phyloP scores from a whole-genome alignment of 2,113 vertebrate genomes.

The Dolichotis patagonum region DNA sequence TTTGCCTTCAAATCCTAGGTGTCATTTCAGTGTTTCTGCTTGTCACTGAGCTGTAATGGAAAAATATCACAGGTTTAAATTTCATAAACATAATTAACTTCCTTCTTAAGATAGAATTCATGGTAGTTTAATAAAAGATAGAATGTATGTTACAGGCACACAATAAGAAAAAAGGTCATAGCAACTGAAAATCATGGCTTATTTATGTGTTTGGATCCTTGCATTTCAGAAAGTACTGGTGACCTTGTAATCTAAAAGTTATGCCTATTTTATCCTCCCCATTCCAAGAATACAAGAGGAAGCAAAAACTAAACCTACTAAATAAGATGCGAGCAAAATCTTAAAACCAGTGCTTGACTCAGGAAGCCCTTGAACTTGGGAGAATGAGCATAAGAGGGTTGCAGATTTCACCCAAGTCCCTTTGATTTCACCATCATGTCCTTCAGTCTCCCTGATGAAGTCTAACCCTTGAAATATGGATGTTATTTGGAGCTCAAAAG shows the following conservation, averaged over 20 bases:
- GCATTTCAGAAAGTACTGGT: not conserved
- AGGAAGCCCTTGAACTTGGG: not conserved
- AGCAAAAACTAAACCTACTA: constrained; percentile 6
- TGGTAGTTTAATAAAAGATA: constrained; percentile 48
- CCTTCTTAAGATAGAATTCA: not conserved
- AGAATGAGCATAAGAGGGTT: accelerated
- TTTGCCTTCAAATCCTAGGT: too few species aligned
- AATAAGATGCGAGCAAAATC: not conserved
- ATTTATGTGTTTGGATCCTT: constrained; percentile 37
- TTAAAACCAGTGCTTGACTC: not conserved
- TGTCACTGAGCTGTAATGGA: not conserved
- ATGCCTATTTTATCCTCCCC: not conserved
- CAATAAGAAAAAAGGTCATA: constrained; percentile 15
- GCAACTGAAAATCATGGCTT: constrained; percentile 56
- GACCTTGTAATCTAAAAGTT: constrained; percentile 24
- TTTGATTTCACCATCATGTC: accelerated
- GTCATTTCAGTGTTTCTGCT: too few species aligned
- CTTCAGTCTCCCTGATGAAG: not conserved
- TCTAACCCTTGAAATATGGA: constrained; percentile 28
- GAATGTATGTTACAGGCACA: constrained; percentile 55
- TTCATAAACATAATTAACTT: not conserved
- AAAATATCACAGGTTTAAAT: not conserved
- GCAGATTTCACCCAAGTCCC: not conserved
- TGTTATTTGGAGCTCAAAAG: constrained; percentile 37
- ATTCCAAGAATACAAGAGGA: constrained; percentile 14